Base-by-base conservation (phyloP, 1,140 invertebrate species). In the Leptopilina boulardi region DNA sequence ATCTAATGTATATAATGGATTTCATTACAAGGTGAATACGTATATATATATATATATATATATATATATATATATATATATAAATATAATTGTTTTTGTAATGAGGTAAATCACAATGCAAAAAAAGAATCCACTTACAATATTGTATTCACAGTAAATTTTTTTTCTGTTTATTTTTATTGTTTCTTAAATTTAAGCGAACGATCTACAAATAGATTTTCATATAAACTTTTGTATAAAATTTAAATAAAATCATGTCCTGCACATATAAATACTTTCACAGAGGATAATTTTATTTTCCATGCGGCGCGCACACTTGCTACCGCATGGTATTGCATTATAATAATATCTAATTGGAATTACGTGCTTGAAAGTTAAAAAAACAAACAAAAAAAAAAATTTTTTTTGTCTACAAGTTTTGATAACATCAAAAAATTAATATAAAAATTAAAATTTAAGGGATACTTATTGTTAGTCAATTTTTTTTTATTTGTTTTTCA, bases 211-310 rank as follows among this genome's bases (percentile, higher is more conserved):
- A 42, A 11, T 42, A n/a, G n/a, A n/a, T 42, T 42, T 42, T 13
- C 41, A 42, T 11, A n/a, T n/a, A n/a, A n/a, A n/a, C n/a, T n/a
- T 13, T 42, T 42, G 41, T 42, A 13, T 42, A 42, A 42, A 77
- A 77, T 77, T 76, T 77, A 73, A 80, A 77, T 80, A 76, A 77
- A 80, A 73, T 76, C 71, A 42, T 59, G 66, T 26, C 75, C 11
- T 21, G 44, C 71, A 81, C 80, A n/a, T n/a, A n/a, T n/a, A n/a
- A n/a, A n/a, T n/a, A n/a, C n/a, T 81, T 81, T 81, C 80, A 81
- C 80, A 71, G 66, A 30, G 38, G 11, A 44, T 19, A n/a, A n/a
- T n/a, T 21, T n/a, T 77, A 81, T 81, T 78, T 77, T 74, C 51
- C 51, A 70, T 73, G 75, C 74, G 75, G n/a, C n/a, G n/a, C n/a